A percentile compares a stretch with the other conserved stretches of the same genome.
Conservation (phyloP, 2,797 vertebrate genomes). For the Scolopax rusticola region DNA sequence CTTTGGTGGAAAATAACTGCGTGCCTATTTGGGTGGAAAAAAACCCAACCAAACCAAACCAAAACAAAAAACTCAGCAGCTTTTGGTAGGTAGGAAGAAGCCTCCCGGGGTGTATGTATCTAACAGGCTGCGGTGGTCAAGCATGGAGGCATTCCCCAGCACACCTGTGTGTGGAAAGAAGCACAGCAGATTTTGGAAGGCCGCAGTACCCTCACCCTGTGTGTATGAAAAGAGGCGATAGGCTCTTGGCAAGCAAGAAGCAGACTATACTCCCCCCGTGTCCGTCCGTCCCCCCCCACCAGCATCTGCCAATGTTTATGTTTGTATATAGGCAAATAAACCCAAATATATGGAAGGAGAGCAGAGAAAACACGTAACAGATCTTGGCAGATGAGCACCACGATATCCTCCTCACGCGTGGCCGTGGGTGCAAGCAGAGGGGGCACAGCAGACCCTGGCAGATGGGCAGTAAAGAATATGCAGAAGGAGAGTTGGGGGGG, state of each 20-base stretch:
- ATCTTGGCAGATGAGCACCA: not conserved
- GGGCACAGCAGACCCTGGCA: not conserved
- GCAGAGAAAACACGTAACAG: not conserved
- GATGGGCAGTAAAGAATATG: not conserved
- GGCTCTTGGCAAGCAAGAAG: not conserved
- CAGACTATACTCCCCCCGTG: not conserved
- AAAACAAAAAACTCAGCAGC: not conserved
- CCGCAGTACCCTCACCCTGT: rapidly evolving
- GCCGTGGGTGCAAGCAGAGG: not conserved
- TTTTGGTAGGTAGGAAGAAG: not conserved
- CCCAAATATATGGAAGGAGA: not conserved
- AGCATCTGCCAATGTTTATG: not conserved
- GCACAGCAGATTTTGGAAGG: not conserved
- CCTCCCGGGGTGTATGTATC: not conserved
- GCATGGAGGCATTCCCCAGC: not conserved
- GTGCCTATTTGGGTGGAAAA: not conserved
- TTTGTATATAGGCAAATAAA: not conserved
- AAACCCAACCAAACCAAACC: too few species aligned
- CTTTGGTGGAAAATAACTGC: not conserved
- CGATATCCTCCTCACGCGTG: not conserved
- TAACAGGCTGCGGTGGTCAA: not conserved
- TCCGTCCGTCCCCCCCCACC: too few species aligned
- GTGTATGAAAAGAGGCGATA: not conserved
- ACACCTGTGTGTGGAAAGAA: not conserved
- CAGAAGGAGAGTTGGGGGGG: not conserved